Base-by-base conservation (phyloP, 2,113 vertebrate species). In the Telmatochromis brachygnathus region DNA sequence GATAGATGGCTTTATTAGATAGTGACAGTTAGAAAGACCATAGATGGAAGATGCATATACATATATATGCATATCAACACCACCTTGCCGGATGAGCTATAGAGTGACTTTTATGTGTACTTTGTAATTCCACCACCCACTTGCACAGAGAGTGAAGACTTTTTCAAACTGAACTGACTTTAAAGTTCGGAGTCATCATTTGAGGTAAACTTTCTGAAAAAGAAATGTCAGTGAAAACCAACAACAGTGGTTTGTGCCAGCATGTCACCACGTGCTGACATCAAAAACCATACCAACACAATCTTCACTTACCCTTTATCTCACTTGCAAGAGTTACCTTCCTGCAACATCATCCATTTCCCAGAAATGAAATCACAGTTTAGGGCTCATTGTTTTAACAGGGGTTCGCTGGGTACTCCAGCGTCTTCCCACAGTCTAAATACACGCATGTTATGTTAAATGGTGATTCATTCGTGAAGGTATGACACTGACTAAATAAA, bases 401-500 rank as follows among this genome's bases (percentile, higher is more conserved):
- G n/a, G 8, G 1, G 2, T 73, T 26, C 5, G 2, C 9, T 10
- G 37, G 37, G 0, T 70, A 42, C 65, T 23, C 37, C 12, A 42
- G 21, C 37, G 6, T 73, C 13, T 26, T 26, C 37, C 37, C n/a
- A 73, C 65, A 73, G 37, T 26, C 8, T 0, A 45, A 26, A 73
- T 10, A 73, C 39, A 3, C 3, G 0, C 68, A 15, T 0, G 14
- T 47, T 75, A 47, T 15, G 9, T 75, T 70, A 42, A 15, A 1
- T 42, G n/a, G 35, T 23, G 37, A 42, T 0, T 70, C 3, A 26
- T 26, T 26, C 0, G 68, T 73, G 68, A 45, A 45, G 21, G 21
- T 10, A 45, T 17, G 0, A 23, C 37, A 23, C 65, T 1, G 3
- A 42, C 12, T 70, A 70, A 70, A 42, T 70, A 42, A 26, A 42